Percentiles rank a stretch among this genome's conserved stretches.
Evolutionary conservation across 1,140 invertebrate genomes (phyloP).

Genomic region (Drosophila burlai): DNA sequence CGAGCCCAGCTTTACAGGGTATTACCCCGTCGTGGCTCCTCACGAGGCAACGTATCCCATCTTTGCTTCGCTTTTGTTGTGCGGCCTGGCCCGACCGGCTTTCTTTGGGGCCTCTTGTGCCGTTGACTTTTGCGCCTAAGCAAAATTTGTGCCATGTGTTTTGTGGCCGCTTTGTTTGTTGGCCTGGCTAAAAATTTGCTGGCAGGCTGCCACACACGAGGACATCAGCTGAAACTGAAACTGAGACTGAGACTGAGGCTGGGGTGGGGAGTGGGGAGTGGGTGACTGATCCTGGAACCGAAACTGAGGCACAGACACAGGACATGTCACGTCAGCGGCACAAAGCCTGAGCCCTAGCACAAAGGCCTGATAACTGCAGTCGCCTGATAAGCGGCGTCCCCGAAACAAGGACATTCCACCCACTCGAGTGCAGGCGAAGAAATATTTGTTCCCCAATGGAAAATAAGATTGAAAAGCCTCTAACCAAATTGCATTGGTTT

Average conservation of each 20-base stretch:
- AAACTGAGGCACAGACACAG: slow-evolving; percentile 56
- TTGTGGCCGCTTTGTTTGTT: slow-evolving; percentile 42
- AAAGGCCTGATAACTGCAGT: slow-evolving; percentile 78
- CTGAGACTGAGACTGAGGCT: neutral
- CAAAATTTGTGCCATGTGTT: slow-evolving; percentile 60
- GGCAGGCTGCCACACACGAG: slow-evolving; percentile 59
- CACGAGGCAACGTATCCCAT: slow-evolving; percentile 20
- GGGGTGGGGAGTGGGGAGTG: neutral
- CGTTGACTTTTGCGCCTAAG: slow-evolving; percentile 57
- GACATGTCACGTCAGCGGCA: slow-evolving; percentile 80
- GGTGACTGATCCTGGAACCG: neutral
- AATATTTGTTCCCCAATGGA: neutral
- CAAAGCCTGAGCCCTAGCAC: slow-evolving; percentile 54
- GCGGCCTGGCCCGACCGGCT: slow-evolving; percentile 16
- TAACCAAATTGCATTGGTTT: neutral
- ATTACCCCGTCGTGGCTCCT: neutral
- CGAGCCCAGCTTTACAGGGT: neutral
- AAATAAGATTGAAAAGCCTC: neutral
- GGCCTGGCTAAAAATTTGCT: slow-evolving; percentile 49
- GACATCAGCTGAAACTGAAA: slow-evolving; percentile 32
- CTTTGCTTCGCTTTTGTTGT: slow-evolving; percentile 43
- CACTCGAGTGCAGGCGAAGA: slow-evolving; percentile 9
- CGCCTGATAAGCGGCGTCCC: slow-evolving; percentile 57
- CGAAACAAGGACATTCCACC: slow-evolving; percentile 19
- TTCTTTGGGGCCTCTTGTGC: slow-evolving; percentile 44